These are phyloP conservation scores for Ormyrus thymus DNA, from an alignment of 2,888 invertebrate genomes.

Conservation along the genomic window DNA sequence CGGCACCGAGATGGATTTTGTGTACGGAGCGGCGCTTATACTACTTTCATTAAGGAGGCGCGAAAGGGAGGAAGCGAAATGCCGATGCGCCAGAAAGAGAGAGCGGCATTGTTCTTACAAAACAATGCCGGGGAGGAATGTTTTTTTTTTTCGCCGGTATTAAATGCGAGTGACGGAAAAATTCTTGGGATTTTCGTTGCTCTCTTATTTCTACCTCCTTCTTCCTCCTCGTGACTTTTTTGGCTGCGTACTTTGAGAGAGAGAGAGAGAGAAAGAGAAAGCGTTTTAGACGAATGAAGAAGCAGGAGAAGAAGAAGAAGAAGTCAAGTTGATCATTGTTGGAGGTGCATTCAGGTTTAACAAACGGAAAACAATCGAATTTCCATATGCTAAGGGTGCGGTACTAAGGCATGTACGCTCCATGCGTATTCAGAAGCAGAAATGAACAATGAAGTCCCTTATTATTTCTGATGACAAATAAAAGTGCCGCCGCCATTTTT, in stretches of 20 bases:
- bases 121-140: constrained; percentile 47
- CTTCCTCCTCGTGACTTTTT: neutral
- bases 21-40: constrained; percentile 2
- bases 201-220: neutral
- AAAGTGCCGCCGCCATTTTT: neutral
- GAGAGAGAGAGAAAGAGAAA: too few species aligned
- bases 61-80: constrained; percentile 22
- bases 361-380: constrained; percentile 48
- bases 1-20: constrained; percentile 29
- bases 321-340: constrained; percentile 27
- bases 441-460: constrained; percentile 44
- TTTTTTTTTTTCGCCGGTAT: constrained; percentile 35
- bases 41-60: constrained; percentile 44
- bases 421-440: constrained; percentile 11
- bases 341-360: constrained; percentile 17
- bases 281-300: constrained; percentile 39
- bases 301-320: neutral
- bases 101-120: constrained; percentile 35
- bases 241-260: neutral
- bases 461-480: constrained; percentile 26
- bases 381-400: constrained; percentile 48
- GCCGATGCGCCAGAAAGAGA: constrained; percentile 14
- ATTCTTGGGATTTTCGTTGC: constrained; percentile 27
- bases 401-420: neutral
- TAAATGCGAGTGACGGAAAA: constrained; percentile 42